A percentile compares a stretch with the other conserved stretches of the same genome.
phyloP scores from a whole-genome alignment of 2,113 vertebrate genomes.

The Poecilia latipinna region DNA sequence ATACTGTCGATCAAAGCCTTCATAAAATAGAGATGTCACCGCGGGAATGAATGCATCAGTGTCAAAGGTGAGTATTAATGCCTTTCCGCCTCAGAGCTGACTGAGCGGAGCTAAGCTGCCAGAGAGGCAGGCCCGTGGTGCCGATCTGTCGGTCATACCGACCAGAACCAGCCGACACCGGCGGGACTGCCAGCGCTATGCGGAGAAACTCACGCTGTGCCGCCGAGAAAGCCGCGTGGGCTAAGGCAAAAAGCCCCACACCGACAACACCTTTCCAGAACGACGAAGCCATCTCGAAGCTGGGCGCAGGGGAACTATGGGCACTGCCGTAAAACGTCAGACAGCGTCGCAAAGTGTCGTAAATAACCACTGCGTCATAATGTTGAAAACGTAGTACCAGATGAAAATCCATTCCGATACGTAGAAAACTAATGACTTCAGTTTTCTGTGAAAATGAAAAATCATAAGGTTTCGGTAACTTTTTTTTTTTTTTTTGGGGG shows the following conservation, averaged over 20 bases:
- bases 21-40: not conserved
- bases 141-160: not conserved
- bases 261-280: constrained; percentile 96
- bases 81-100: not conserved
- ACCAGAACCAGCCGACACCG: not conserved
- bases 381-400: not conserved
- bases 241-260: constrained; percentile 91
- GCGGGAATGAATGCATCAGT: not conserved
- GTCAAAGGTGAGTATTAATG: not conserved
- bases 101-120: constrained; percentile 1
- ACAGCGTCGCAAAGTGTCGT: constrained; percentile 53
- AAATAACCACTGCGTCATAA: constrained; percentile 9
- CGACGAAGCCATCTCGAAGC: constrained; percentile 87
- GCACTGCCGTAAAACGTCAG: constrained; percentile 37
- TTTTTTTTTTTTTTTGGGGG: too few relatives aligned
- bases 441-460: not conserved
- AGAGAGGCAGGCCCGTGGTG: not conserved
- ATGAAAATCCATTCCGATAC: not conserved
- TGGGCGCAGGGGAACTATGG: constrained; percentile 15
- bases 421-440: not conserved
- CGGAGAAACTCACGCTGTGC: constrained; percentile 86
- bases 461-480: not conserved
- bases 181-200: too few relatives aligned
- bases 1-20: not conserved
- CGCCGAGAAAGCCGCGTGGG: constrained; percentile 94